phyloP scores from a whole-genome alignment of 2,113 vertebrate species.

The Tupaia tana region DNA sequence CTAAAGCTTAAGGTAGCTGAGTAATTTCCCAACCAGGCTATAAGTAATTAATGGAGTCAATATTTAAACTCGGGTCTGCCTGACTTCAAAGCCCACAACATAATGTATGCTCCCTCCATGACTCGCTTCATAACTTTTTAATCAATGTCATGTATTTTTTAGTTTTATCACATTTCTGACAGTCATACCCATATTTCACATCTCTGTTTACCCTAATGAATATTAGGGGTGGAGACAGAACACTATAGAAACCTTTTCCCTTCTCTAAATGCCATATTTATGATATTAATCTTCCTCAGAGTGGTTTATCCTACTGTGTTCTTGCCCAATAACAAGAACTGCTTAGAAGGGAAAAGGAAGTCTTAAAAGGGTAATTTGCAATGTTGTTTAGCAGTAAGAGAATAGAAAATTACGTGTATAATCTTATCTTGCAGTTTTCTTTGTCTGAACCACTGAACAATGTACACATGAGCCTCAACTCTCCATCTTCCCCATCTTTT shows the following conservation, averaged over 20 bases:
- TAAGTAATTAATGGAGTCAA: neutral
- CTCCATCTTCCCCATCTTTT: neutral
- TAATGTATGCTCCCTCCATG: neutral
- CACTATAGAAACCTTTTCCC: neutral
- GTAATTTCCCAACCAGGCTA: neutral
- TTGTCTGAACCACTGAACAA: slow-evolving; percentile 40
- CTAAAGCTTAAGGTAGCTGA: neutral
- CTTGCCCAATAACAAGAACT: neutral
- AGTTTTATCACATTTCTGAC: slow-evolving; percentile 45
- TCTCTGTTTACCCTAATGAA: neutral
- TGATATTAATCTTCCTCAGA: neutral
- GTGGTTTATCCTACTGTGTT: neutral
- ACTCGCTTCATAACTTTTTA: neutral
- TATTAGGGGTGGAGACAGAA: neutral
- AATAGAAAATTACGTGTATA: neutral
- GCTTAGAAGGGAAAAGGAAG: neutral
- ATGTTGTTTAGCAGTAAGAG: slow-evolving; percentile 9
- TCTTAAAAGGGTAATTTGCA: neutral
- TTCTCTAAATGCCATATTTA: neutral
- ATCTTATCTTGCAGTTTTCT: neutral
- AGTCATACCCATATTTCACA: neutral
- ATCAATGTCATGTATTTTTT: neutral
- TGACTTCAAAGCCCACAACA: neutral
- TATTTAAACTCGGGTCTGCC: neutral
- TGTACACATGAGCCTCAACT: neutral